A percentile compares a stretch with the other conserved stretches of the same genome.
These are phyloP conservation scores for Arctia plantaginis DNA, from an alignment of 2,888 invertebrate species.

Conservation along the genomic window DNA sequence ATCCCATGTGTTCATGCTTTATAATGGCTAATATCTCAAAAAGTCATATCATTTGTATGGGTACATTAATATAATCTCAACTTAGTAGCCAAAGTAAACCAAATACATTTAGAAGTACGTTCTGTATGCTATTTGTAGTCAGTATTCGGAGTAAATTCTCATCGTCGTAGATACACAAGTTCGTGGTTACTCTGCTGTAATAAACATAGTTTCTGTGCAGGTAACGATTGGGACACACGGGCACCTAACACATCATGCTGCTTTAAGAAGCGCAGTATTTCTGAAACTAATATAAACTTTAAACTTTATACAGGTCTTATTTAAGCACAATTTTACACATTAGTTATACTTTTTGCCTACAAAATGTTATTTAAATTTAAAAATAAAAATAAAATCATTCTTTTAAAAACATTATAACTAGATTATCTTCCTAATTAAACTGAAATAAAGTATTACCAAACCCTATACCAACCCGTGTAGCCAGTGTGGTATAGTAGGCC, in stretches of 20 bases:
- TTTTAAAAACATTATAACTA: no score
- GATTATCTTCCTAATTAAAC: no score
- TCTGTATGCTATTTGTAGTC: conserved; percentile 62
- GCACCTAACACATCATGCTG: conserved; percentile 17
- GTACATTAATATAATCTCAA: conserved; percentile 15
- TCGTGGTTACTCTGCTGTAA: conserved; percentile 72
- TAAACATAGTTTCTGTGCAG: conserved; percentile 81
- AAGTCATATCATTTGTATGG: not conserved
- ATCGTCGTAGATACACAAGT: conserved; percentile 68
- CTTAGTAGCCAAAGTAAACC: conserved; percentile 52
- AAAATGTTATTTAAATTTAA: no score
- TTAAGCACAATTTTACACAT: no score
- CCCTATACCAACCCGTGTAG: no score
- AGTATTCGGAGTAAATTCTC: conserved; percentile 74
- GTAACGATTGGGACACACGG: conserved; percentile 69
- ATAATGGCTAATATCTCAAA: not conserved
- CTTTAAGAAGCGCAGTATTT: not conserved
- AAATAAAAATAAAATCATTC: no score
- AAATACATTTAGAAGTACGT: conserved; percentile 61
- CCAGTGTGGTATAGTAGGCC: no score
- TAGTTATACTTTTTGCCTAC: no score
- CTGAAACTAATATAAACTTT: not conserved
- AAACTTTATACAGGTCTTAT: not conserved
- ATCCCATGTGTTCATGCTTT: not conserved
- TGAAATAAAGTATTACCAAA: no score